Evolutionary conservation across 2,797 vertebrate genomes (phyloP), one percentile per base, ranked within the genome.

Genomic region (Bovichtus variegatus): DNA sequence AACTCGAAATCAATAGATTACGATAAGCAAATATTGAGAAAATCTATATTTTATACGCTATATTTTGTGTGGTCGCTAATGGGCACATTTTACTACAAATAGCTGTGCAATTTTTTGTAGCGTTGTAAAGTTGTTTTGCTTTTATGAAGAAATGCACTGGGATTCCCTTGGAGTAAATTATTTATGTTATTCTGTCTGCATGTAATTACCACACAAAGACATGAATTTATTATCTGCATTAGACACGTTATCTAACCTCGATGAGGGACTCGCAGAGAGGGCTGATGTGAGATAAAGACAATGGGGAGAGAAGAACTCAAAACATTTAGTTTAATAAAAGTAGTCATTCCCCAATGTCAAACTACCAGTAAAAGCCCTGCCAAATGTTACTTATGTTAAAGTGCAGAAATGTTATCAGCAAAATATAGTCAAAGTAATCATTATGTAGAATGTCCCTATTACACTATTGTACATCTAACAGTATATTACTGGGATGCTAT

Each of bases 121-220:
- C 7, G 6, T 43, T 85, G 68, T 74, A 36, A 83, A 72, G 15
- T 82, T 81, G 11, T 74, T 15, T 73, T 85, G 76, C 53, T 87
- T 90, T 87, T 85, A 31, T 71, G 79, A 84, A 82, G 5, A 19
- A 82, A 83, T 53, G 59, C 74, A 38, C 44, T 78, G 82, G 67
- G 78, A 72, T 50, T 74, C 1, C 65, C 50, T 85, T 88, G 71
- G 62, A 91, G 89, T 92, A 89, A 86, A 91, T 89, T 91, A 93
- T 92, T 91, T 84, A 72, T 84, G 65, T 64, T 72, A 70, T 50
- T 78, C n/a, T 82, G 60, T 67, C 74, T 76, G 27, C 18, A 47
- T 73, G 49, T 76, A 74, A 53, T 77, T 77, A 62, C 47, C 29
- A 43, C 60, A 67, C 47, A 50, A 53, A 51, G 13, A 69, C 34